Base-by-base conservation (phyloP, 2,113 vertebrate species). In the Solenodon paradoxus region DNA sequence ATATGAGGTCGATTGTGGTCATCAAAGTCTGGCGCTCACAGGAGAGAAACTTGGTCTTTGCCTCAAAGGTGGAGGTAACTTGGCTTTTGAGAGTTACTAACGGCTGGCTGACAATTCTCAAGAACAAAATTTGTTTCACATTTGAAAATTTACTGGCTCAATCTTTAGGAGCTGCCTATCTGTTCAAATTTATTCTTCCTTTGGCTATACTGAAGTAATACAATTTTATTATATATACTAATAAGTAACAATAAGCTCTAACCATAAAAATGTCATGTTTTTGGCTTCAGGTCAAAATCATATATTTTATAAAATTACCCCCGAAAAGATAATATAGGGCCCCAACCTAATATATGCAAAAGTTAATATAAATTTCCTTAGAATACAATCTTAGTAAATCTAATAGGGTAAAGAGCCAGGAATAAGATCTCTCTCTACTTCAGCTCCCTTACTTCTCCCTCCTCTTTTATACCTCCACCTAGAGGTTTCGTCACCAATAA, bases 401-500 rank as follows among this genome's bases (percentile, higher is more conserved):
- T 88, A 80, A 71, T 20, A 86, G 35, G 30, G 32, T 51, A 83
- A 59, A 45, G 30, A 89, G 40, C 9, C 45, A 92, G 35, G 42
- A 88, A 92, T 83, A 63, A 84, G 59, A 90, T 40, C 35, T 59
- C 32, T 55, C 78, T 92, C 61, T 47, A n/a, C 68, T 19, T 32
- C 2, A 77, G 59, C 53, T 96, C 64, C 45, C 45, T 94, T 78
- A 26, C 3, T 88, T 79, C 35, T 32, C 40, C 38, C 4, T 38
- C 35, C 28, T n/a, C 42, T 89, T 77, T 90, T 32, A 90, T 69
- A 84, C 77, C 49, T 79, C 40, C 10, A 92, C 40, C 71, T 81
- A 92, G 30, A 95, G 78, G 51, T n/a, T 38, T 88, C 49, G n/a
- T 93, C 45, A 91, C 38, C 89, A 97, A 40, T 89, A 91, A 96